Evolutionary conservation across 2,888 invertebrate species (phyloP), one percentile per base, ranked within the genome.

Genomic region (Folsomia candida): DNA sequence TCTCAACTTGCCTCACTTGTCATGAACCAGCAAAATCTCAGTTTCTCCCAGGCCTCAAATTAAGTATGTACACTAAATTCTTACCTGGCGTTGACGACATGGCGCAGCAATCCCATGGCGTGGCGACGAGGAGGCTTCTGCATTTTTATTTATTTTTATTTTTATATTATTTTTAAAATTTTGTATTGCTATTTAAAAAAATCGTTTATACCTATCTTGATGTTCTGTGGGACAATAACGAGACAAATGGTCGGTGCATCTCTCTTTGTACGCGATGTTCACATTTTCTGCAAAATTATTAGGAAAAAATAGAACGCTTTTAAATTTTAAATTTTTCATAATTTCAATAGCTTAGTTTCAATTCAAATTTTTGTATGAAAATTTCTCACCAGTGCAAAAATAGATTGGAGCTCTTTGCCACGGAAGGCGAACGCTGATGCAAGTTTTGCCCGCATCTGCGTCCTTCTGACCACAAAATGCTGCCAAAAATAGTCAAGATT

Each of bases 401-500:
- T 25, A n/a, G n/a, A 59, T 37, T 11, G 24, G 22, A 11, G 9
- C 47, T 47, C 9, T 9, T 47, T 79, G 74, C 79, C 79, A 79
- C 6, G 77, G 76, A 3, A 79, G 71, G n/a, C 78, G 71, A 27
- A 79, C 27, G 37, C 69, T 73, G 3, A 79, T 68, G 37, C 79
- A 78, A 1, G 78, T 77, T 37, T 78, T 78, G n/a, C 37, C 63
- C 9, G 73, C 71, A 63, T 78, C 79, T 9, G 78, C 74, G 25
- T 72, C 67, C 14, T 71, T 54, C 20, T 60, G 51, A 18, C 79
- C 79, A 28, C 78, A 78, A 71, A 78, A 68, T n/a, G n/a, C n/a
- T n/a, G n/a, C n/a, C n/a, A n/a, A n/a, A n/a, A n/a, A n/a, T n/a
- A n/a, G n/a, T n/a, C n/a, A n/a, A n/a, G n/a, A n/a, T n/a, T n/a